Evolutionary conservation across 2,113 vertebrate species (phyloP), one percentile per base, ranked within the genome.

Genomic region (Mola mola): DNA sequence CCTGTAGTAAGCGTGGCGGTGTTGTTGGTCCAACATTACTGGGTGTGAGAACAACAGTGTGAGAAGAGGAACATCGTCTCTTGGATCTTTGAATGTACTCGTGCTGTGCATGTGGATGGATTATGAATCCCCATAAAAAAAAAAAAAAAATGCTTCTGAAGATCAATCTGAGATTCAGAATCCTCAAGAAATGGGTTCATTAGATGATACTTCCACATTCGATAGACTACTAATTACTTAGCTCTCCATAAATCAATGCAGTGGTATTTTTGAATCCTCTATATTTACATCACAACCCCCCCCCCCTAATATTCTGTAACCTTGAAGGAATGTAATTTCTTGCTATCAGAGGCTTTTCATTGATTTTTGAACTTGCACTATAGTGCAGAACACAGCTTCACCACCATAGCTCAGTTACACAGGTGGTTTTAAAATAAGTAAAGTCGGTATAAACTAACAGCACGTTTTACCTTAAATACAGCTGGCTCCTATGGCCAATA

Each of bases 121-220:
- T n/a, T 5, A 4, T 8, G 8, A 38, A 38, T 38, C 28, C 28
- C 28, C 6, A 29, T 5, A 29, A 29, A 2, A 29, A 29, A 29
- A 29, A 29, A 29, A 29, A 29, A 29, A 29, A 29, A 29, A 29
- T 5, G 6, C 19, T 12, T 0, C 2, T 20, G 7, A 10, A 20
- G 9, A 13, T 8, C 8, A 0, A 0, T 6, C 0, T 34, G 38
- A 31, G n/a, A 19, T 41, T 42, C 13, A 11, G 1, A 51, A 42
- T 37, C 13, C 0, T 41, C 28, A 0, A 0, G 7, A 31, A 2
- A 42, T 0, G 6, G 9, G 28, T 29, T 1, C 9, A n/a, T n/a
- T n/a, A n/a, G n/a, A n/a, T 5, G 9, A 29, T 29, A 9, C 6
- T 9, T 29, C 28, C 28, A 29, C n/a, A n/a, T n/a, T n/a, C n/a